A percentile compares a stretch with the other conserved stretches of the same genome.
Conservation (phyloP, 2,113 vertebrate genomes). For the Microtus ochrogaster region DNA sequence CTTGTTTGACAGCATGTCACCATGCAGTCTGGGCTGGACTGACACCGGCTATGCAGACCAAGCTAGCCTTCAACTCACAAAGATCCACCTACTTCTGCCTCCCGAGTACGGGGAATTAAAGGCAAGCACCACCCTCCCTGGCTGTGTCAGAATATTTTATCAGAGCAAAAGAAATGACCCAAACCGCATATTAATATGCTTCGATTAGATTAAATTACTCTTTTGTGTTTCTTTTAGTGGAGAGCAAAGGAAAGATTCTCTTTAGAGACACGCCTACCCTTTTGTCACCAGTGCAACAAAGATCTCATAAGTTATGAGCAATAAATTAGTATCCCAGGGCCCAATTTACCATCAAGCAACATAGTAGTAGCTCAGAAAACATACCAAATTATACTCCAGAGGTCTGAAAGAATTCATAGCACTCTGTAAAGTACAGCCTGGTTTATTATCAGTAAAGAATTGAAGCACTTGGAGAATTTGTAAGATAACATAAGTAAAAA, state of each 20-base stretch:
- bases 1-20: background rate
- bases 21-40: background rate
- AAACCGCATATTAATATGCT: background rate
- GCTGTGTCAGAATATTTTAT: background rate
- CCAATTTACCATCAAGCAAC: slow-evolving; percentile 42
- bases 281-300: slow-evolving; percentile 34
- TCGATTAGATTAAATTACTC: slow-evolving; percentile 25
- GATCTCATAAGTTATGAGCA: slow-evolving; percentile 37
- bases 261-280: slow-evolving; percentile 1
- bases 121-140: background rate
- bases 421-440: background rate
- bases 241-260: slow-evolving; percentile 24
- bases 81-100: background rate
- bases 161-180: background rate
- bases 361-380: slow-evolving; percentile 37
- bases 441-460: slow-evolving; percentile 40
- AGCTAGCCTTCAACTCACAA: background rate
- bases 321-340: slow-evolving; percentile 32
- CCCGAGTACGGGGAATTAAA: too few species aligned
- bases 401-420: slow-evolving; percentile 47
- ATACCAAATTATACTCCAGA: slow-evolving; percentile 4
- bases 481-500: slow-evolving; percentile 48
- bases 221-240: background rate
- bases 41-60: background rate
- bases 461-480: slow-evolving; percentile 49